Conservation (phyloP, 2,888 invertebrate genomes). For the Petrolisthes cinctipes region DNA sequence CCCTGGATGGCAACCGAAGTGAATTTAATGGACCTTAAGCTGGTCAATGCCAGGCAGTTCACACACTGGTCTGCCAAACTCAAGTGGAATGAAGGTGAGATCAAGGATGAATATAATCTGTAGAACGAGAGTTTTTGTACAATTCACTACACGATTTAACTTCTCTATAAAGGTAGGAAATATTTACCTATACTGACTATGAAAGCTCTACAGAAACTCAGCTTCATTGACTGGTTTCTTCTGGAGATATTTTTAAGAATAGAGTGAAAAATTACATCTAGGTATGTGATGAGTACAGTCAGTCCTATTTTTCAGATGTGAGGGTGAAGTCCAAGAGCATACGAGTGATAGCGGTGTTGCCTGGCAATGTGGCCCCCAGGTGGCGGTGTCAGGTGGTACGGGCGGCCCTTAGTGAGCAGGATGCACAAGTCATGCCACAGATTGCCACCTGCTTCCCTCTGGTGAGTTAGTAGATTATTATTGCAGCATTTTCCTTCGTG, state of each 20-base stretch:
- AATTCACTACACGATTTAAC: too few species aligned
- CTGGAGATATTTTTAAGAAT: too few species aligned
- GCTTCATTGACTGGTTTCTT: too few species aligned
- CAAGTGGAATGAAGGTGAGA: constrained; percentile 42
- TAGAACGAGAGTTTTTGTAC: background rate
- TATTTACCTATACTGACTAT: too few species aligned
- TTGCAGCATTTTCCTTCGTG: background rate
- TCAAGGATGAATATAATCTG: background rate
- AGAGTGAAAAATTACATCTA: background rate
- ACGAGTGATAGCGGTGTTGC: constrained; percentile 26
- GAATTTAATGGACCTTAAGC: constrained; percentile 43
- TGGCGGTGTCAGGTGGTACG: constrained; percentile 55
- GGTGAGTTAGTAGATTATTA: constrained; percentile 25
- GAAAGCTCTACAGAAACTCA: too few species aligned
- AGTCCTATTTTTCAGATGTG: constrained; percentile 29
- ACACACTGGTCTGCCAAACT: constrained; percentile 22
- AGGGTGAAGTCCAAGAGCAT: constrained; percentile 38
- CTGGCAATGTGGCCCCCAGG: constrained; percentile 39
- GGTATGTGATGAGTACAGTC: background rate
- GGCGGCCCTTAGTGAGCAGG: constrained; percentile 27
- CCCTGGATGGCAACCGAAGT: constrained; percentile 54
- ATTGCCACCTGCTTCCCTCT: constrained; percentile 50
- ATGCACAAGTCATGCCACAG: constrained; percentile 28
- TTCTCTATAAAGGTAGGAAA: too few species aligned
- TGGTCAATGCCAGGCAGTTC: constrained; percentile 14